Evolutionary conservation across 2,113 vertebrate genomes (phyloP).

Genomic region (Myocastor coypus): DNA sequence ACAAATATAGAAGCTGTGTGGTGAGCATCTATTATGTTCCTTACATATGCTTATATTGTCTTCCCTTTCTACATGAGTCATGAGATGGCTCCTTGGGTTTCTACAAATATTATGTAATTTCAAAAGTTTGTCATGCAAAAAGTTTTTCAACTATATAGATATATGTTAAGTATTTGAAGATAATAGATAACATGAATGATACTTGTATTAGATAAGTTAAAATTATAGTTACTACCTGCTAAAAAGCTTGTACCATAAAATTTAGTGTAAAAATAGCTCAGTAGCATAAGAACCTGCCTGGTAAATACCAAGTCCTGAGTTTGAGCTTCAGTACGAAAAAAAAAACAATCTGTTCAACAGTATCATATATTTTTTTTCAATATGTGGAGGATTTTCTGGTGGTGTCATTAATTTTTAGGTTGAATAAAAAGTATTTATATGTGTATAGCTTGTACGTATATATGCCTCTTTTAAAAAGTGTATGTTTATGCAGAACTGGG

Average conservation of each 20-base stretch:
- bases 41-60: background rate
- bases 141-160: background rate
- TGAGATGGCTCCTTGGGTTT: too few species aligned
- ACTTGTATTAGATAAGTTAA: background rate
- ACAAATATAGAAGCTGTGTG: background rate
- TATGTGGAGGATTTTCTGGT: background rate
- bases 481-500: accelerated
- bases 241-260: background rate
- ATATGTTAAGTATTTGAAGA: background rate
- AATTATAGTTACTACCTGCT: background rate
- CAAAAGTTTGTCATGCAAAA: background rate
- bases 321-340: too few species aligned
- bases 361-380: background rate
- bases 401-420: background rate
- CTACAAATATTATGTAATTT: background rate
- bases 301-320: too few species aligned
- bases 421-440: background rate
- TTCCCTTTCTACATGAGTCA: background rate
- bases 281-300: too few species aligned
- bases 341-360: background rate
- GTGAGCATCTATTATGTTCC: background rate
- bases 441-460: background rate
- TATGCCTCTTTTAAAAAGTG: background rate
- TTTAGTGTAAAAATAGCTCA: background rate
- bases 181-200: background rate